Evolutionary conservation across 2,797 vertebrate genomes (phyloP).

Genomic region (Rhinatrema bivittatum): DNA sequence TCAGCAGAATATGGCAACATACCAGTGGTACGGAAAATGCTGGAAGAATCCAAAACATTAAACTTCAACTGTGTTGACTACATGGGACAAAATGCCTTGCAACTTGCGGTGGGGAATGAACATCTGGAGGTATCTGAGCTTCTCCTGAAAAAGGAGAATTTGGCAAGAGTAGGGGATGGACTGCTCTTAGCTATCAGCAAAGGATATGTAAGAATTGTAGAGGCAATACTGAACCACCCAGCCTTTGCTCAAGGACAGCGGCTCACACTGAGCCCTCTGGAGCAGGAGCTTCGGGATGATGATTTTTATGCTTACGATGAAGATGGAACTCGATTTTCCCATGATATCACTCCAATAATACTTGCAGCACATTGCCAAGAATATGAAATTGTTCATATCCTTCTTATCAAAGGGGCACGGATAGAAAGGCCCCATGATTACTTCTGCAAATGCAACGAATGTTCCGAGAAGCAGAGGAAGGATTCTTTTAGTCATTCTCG

Average conservation of each 20-base stretch:
- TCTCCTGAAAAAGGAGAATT: slow-evolving; percentile 86
- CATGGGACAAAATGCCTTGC: slow-evolving; percentile 93
- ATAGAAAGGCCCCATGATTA: slow-evolving; percentile 93
- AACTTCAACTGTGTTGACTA: slow-evolving; percentile 95
- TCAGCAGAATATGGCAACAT: slow-evolving; percentile 95
- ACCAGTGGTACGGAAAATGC: slow-evolving; percentile 91
- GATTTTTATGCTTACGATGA: slow-evolving; percentile 94
- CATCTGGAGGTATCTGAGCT: slow-evolving; percentile 92
- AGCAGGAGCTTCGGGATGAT: slow-evolving; percentile 86
- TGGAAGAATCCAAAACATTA: slow-evolving; percentile 92
- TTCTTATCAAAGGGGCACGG: slow-evolving; percentile 81
- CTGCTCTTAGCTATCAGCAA: slow-evolving; percentile 90
- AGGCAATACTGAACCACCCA: slow-evolving; percentile 84
- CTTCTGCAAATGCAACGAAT: slow-evolving; percentile 89
- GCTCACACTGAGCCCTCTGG: slow-evolving; percentile 77
- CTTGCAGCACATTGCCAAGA: slow-evolving; percentile 92
- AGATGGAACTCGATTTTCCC: slow-evolving; percentile 89
- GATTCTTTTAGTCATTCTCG: slow-evolving; percentile 92
- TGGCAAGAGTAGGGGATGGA: slow-evolving; percentile 83
- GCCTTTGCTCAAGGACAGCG: slow-evolving; percentile 82
- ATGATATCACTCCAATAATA: slow-evolving; percentile 87
- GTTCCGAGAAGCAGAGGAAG: slow-evolving; percentile 78
- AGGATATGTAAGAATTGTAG: slow-evolving; percentile 90
- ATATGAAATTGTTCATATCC: slow-evolving; percentile 92
- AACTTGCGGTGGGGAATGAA: slow-evolving; percentile 89